Evolutionary conservation across 2,113 vertebrate species (phyloP).

Genomic region (Prinia subflava): DNA sequence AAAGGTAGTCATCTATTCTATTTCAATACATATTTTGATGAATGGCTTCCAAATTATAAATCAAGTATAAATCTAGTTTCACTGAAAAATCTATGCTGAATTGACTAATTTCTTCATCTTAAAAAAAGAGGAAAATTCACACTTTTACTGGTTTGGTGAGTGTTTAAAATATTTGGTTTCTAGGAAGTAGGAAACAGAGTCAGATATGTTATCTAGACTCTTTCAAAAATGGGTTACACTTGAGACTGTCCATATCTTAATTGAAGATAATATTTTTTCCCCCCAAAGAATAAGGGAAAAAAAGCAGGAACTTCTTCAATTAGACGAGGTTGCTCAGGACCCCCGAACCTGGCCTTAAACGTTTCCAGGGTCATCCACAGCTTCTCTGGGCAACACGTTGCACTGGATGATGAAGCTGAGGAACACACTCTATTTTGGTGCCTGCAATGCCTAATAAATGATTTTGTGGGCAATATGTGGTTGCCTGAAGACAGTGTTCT

Average conservation of each 20-base stretch:
- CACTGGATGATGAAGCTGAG: neutral
- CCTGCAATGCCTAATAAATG: neutral
- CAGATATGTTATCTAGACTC: neutral
- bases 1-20: neutral
- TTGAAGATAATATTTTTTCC: accelerated
- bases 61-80: neutral
- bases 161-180: neutral
- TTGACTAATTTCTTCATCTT: neutral
- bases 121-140: neutral
- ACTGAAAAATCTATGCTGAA: neutral
- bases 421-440: neutral
- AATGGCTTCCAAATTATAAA: neutral
- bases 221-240: neutral
- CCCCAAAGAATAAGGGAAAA: neutral
- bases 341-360: neutral
- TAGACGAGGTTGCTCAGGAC: neutral
- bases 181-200: neutral
- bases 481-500: neutral
- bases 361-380: neutral
- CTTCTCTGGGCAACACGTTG: neutral
- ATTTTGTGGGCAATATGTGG: neutral
- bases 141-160: neutral
- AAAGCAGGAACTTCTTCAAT: neutral
- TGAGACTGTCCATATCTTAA: neutral
- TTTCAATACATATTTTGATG: neutral